Evolutionary conservation across 2,797 vertebrate species (phyloP), one percentile per base, ranked within the genome.

Genomic region (Synaphobranchus kaupii): DNA sequence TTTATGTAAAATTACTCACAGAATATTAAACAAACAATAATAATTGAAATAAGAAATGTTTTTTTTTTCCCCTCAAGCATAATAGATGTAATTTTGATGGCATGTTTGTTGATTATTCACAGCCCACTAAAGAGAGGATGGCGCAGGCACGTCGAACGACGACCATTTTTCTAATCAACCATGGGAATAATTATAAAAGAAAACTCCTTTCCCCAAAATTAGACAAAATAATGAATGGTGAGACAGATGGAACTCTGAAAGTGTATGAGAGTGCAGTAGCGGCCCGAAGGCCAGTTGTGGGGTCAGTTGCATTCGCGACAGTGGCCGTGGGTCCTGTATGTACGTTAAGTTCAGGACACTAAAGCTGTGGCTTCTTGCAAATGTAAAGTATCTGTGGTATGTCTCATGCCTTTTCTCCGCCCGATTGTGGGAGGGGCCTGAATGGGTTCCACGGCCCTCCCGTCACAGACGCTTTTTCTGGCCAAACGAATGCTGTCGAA

Each of bases 1-100:
- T 93, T 90, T 84, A 89, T 87, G 87, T 90, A 90, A 58, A 83
- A 91, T 94, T 90, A 91, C 83, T 93, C 89, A 92, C 91, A 91
- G 84, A 90, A 90, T 93, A 92, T 92, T 87, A 91, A 93, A 92
- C 89, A 88, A 93, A 93, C 28, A 50, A 86, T 52, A 83, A 93
- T 90, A n/a, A 83, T 78, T 56, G 85, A 87, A 63, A 93, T 85
- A 90, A 94, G 58, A 20, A 13, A 39, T 20, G 63, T 39, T 44
- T 91, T 88, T 86, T 86, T 90, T 90, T 89, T 39, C 85, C 22
- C 17, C 1, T 5, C 91, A 93, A 1, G 94, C 88, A 92, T 91
- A 93, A 91, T 89, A 91, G 91, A 60, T 92, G 87, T 86, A 90
- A 58, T 85, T 87, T 80, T 80, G 85, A 89, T 88, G 87, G 88